Evolutionary conservation across 2,797 vertebrate species (phyloP).

Genomic region (Paedocypris micromegethes): DNA sequence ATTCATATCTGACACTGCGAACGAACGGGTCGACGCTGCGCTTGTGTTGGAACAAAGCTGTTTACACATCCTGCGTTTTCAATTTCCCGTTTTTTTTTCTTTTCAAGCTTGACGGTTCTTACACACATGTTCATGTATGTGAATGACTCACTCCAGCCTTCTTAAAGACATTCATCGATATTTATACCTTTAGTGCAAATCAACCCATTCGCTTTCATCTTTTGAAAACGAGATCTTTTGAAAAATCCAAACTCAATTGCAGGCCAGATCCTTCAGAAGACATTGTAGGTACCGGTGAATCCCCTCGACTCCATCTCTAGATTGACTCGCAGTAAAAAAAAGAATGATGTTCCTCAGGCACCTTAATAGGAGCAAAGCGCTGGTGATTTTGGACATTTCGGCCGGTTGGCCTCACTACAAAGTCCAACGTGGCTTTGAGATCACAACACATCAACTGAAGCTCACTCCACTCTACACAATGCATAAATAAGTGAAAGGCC

Average conservation of each 20-base stretch:
- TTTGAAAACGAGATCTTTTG: not conserved
- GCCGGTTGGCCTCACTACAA: conserved; percentile 42
- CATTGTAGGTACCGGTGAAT: not conserved
- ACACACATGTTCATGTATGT: no score
- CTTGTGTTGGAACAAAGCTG: no score
- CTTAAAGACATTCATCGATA: no score
- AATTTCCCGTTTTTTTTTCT: no score
- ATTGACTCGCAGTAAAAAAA: not conserved
- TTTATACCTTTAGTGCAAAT: no score
- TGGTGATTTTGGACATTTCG: conserved; percentile 46
- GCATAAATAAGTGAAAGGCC: conserved; percentile 50
- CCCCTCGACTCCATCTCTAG: not conserved
- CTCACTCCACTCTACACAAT: conserved; percentile 44
- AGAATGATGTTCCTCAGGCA: not conserved
- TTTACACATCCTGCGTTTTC: no score
- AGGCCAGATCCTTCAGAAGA: conserved; percentile 2
- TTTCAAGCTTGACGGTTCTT: no score
- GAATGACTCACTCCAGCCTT: no score
- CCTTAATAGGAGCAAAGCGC: conserved; percentile 37
- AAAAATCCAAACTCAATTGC: not conserved
- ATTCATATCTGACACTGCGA: no score
- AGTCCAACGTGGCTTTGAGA: conserved; percentile 39
- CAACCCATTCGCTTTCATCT: no score
- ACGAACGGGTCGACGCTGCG: no score
- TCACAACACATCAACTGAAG: conserved; percentile 44